Evolutionary conservation across 2,113 vertebrate genomes (phyloP), one percentile per base, ranked within the genome.

Genomic region (Rhinoderma darwinii): DNA sequence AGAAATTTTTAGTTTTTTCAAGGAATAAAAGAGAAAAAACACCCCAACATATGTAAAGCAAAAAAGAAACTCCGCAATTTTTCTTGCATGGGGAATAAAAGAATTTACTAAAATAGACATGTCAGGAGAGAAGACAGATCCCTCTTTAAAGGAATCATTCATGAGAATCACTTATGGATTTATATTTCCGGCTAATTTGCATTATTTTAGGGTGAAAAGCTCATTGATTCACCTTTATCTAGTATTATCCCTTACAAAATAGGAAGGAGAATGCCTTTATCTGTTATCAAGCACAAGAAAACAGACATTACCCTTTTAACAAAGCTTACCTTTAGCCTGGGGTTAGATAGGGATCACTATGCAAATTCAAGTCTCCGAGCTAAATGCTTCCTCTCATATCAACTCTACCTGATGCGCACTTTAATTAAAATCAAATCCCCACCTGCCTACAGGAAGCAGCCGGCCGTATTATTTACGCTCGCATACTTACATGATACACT

Each of bases 401-500:
- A 25, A 0, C 27, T 41, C 44, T 51, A 79, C 80, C 66, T 14
- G 18, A 3, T 30, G 61, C 5, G 22, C 41, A 15, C 2, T 90
- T 90, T 91, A 89, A 91, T 92, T 86, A 91, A 88, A 90, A 90
- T 90, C 72, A 61, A 88, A 88, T 88, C 89, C 88, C 44, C 41
- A 54, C 88, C 89, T 43, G 44, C 3, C 47, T 20, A 77, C 88
- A 88, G 66, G 35, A 81, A 72, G 56, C 85, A 44, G 17, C 63
- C 77, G 32, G 66, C 76, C 27, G 51, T 44, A 87, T 87, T 74
- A n/a, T 0, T 10, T 68, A 14, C 0, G 43, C 66, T 78, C 37
- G 0, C 0, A 73, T 88, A 98, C 98, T 99, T 91, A 99, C 98
- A 97, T 88, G 97, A 95, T 37, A 99, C 96, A 32, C 95, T 94